Evolutionary conservation across 2,888 invertebrate species (phyloP).

Genomic region (Cyrtodaria siliqua): DNA sequence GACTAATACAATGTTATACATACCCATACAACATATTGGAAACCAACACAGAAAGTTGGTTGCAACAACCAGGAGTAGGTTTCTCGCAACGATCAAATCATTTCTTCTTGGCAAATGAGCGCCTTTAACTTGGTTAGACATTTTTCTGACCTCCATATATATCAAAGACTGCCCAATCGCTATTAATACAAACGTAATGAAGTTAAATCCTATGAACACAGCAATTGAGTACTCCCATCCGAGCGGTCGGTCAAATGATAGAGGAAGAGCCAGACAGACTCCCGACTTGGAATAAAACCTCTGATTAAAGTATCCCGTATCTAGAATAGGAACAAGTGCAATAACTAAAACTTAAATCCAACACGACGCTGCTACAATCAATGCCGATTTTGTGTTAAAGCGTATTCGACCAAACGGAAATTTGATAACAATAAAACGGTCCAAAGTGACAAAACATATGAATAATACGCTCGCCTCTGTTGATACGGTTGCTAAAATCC

Average conservation of each 20-base stretch:
- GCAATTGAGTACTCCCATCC: constrained; percentile 84
- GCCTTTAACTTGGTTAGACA: constrained; percentile 12
- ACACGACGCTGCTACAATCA: constrained; percentile 58
- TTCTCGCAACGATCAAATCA: constrained; percentile 76
- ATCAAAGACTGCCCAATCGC: constrained; percentile 80
- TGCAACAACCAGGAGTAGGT: constrained; percentile 78
- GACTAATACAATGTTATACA: neutral
- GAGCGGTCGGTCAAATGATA: constrained; percentile 80
- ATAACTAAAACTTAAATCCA: constrained; percentile 78
- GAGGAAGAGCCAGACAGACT: constrained; percentile 83
- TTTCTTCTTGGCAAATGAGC: constrained; percentile 14
- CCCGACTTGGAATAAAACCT: constrained; percentile 79
- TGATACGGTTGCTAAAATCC: constrained; percentile 82
- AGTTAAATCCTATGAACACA: constrained; percentile 81
- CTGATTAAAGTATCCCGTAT: constrained; percentile 76
- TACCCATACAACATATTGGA: constrained; percentile 67
- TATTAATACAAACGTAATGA: constrained; percentile 78
- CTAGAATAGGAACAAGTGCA: constrained; percentile 78
- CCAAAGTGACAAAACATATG: constrained; percentile 89
- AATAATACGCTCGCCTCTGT: constrained; percentile 89
- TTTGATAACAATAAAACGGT: constrained; percentile 89
- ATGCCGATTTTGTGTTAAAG: constrained; percentile 69
- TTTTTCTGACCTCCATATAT: constrained; percentile 70
- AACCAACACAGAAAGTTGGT: constrained; percentile 82
- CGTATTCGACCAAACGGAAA: constrained; percentile 86